phyloP scores from a whole-genome alignment of 2,113 vertebrate genomes.

The Rhinoderma darwinii region DNA sequence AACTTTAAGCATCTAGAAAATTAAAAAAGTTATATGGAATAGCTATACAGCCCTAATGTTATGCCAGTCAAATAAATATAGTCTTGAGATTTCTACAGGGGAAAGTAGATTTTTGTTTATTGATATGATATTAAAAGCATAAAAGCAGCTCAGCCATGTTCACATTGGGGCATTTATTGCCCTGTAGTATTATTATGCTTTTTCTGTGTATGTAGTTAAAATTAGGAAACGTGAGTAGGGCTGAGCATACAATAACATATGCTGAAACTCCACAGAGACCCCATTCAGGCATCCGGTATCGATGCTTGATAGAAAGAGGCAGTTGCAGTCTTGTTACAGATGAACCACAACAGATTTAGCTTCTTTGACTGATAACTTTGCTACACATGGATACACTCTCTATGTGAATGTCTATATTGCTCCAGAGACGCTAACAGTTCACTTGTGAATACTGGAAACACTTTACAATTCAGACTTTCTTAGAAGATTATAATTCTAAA shows the following conservation, averaged over 20 bases:
- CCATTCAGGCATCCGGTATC: slow-evolving; percentile 73
- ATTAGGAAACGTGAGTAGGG: slow-evolving; percentile 69
- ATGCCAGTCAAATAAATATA: neutral
- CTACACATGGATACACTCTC: slow-evolving; percentile 62
- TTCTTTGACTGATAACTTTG: slow-evolving; percentile 63
- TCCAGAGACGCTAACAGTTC: neutral
- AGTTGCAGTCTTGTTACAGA: slow-evolving; percentile 66
- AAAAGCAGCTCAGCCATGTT: slow-evolving; percentile 14
- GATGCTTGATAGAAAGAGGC: slow-evolving; percentile 70
- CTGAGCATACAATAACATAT: slow-evolving; percentile 66
- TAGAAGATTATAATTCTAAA: neutral
- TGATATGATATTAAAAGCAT: neutral
- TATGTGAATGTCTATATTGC: slow-evolving; percentile 61
- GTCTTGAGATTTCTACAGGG: neutral
- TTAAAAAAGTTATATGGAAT: neutral
- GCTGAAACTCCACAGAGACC: slow-evolving; percentile 64
- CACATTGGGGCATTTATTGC: neutral
- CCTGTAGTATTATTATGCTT: neutral
- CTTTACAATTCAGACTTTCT: neutral
- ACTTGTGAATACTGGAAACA: slow-evolving; percentile 2
- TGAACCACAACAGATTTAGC: slow-evolving; percentile 75
- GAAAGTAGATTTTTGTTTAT: neutral
- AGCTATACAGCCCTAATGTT: neutral
- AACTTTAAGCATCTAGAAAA: neutral
- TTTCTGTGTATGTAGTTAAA: slow-evolving; percentile 58